Percentiles rank a stretch among this genome's conserved stretches.
These are phyloP conservation scores for Thaumatotibia leucotreta DNA, from an alignment of 1,140 invertebrate genomes.

Conservation along the genomic window DNA sequence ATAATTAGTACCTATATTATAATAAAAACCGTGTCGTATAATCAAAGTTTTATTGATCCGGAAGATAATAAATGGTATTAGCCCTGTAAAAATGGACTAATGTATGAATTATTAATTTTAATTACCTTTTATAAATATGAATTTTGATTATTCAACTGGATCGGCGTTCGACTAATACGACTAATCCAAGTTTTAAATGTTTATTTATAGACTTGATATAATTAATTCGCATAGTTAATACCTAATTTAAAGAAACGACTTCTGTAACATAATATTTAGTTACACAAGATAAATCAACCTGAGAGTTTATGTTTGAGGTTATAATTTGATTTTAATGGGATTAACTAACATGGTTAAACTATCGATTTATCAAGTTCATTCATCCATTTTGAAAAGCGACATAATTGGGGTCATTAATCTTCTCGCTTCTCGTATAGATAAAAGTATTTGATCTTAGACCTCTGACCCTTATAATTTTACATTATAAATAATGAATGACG, in stretches of 20 bases:
- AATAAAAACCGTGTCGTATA: too few species aligned
- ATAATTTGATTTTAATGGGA: background rate
- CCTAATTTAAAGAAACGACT: background rate
- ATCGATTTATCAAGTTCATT: background rate
- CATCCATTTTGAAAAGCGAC: background rate
- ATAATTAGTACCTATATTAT: too few species aligned
- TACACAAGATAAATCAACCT: background rate
- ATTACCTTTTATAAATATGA: background rate
- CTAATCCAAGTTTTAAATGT: background rate
- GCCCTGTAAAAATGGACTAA: background rate
- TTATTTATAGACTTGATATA: background rate
- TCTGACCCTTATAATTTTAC: too few species aligned
- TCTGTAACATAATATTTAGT: background rate
- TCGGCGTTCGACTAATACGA: background rate
- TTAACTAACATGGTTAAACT: background rate
- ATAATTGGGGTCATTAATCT: background rate
- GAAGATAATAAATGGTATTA: background rate
- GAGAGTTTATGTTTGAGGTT: background rate
- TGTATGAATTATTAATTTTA: background rate
- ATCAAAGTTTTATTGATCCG: background rate
- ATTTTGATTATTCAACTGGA: background rate
- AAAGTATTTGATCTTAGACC: too few species aligned
- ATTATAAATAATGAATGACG: too few species aligned
- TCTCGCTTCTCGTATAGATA: too few species aligned
- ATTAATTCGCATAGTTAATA: background rate